phyloP scores from a whole-genome alignment of 2,113 vertebrate species.

The Spheniscus mendiculus region DNA sequence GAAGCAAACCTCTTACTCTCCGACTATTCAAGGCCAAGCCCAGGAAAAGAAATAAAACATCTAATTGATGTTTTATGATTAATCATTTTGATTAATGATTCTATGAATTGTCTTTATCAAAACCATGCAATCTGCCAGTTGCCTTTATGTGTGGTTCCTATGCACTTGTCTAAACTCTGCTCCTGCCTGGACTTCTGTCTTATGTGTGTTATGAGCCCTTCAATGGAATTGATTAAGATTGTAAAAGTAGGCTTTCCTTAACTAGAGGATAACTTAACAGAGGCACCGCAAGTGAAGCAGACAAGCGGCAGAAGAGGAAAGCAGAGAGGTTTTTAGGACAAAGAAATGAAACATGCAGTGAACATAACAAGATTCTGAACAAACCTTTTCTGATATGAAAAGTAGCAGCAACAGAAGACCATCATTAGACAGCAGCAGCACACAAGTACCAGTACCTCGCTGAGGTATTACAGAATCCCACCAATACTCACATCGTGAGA shows the following conservation, averaged over 20 bases:
- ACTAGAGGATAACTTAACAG: not conserved
- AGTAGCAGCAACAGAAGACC: not conserved
- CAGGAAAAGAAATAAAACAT: not conserved
- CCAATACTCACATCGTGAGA: not conserved
- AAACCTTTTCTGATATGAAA: not conserved
- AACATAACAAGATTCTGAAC: not conserved
- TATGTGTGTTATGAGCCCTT: not conserved
- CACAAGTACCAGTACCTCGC: not conserved
- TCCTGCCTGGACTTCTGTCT: not conserved
- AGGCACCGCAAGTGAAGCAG: not conserved
- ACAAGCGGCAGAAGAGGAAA: not conserved
- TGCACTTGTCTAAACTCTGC: rapidly evolving
- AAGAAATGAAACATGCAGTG: not conserved
- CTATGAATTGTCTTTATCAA: not conserved
- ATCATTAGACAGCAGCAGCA: not conserved
- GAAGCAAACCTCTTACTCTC: not conserved
- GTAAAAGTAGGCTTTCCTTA: not conserved
- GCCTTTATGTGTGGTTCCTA: not conserved
- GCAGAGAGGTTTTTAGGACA: not conserved
- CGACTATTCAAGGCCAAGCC: not conserved
- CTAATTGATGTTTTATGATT: not conserved
- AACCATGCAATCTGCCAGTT: not conserved
- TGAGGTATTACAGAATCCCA: not conserved
- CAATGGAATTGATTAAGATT: not conserved
- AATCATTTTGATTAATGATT: not conserved